Evolutionary conservation across 2,797 vertebrate genomes (phyloP).

Genomic region (Emydoidea blandingii): DNA sequence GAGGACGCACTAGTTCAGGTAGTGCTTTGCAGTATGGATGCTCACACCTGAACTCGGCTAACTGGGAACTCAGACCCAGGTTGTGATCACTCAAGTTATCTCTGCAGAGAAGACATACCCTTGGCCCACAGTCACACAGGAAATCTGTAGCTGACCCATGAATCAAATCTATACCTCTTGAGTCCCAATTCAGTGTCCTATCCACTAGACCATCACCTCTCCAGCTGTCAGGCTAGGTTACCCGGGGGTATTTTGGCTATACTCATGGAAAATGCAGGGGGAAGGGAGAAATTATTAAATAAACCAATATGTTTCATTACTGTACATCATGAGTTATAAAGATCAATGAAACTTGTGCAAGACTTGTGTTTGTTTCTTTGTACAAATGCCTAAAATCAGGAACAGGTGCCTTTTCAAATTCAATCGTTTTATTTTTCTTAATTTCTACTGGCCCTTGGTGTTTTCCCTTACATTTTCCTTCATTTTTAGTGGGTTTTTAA

Average conservation of each 20-base stretch:
- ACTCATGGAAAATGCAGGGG: no score
- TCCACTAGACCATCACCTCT: no score
- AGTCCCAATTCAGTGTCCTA: no score
- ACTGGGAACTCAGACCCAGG: fast-evolving
- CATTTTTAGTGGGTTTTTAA: not conserved
- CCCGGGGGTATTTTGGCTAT: no score
- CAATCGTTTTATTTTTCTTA: not conserved
- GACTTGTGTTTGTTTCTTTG: not conserved
- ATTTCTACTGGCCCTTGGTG: not conserved
- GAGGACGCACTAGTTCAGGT: not conserved
- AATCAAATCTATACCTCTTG: fast-evolving
- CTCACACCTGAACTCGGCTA: not conserved
- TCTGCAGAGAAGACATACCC: not conserved
- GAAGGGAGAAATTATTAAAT: not conserved
- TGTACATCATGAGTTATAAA: not conserved
- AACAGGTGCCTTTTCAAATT: not conserved
- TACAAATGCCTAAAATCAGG: not conserved
- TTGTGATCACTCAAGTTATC: not conserved
- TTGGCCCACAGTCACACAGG: not conserved
- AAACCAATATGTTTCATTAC: not conserved
- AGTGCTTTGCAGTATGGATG: fast-evolving
- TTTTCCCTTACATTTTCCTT: not conserved
- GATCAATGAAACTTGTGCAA: not conserved
- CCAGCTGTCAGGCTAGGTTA: no score
- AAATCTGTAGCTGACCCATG: not conserved